These are phyloP conservation scores for Myotis daubentonii DNA, from an alignment of 2,797 vertebrate species.

Conservation along the genomic window DNA sequence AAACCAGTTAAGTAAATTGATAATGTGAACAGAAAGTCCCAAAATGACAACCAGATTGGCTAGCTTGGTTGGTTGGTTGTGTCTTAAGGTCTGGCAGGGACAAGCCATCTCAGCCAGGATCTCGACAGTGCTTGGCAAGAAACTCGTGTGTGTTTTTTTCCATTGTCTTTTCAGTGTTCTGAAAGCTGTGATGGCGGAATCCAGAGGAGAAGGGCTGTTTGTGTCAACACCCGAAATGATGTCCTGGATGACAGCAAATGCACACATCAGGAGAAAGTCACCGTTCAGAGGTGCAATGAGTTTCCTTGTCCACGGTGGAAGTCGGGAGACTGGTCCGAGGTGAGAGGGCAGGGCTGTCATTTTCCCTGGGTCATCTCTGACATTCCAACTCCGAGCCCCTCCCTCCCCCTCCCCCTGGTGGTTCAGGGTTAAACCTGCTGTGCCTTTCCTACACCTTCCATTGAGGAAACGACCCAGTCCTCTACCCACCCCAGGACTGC, in stretches of 20 bases:
- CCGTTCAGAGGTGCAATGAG: conserved; percentile 93
- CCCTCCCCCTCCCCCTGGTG: background rate
- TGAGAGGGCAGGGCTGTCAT: conserved; percentile 80
- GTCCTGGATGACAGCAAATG: conserved; percentile 94
- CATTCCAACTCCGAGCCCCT: background rate
- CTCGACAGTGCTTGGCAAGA: background rate
- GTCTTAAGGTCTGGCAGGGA: background rate
- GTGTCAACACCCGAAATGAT: conserved; percentile 90
- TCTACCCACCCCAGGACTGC: accelerated
- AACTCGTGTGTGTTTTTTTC: background rate
- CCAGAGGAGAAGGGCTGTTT: conserved; percentile 91
- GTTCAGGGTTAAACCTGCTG: background rate
- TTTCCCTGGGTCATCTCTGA: background rate
- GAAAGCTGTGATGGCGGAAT: conserved; percentile 95
- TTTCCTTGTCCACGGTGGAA: conserved; percentile 96
- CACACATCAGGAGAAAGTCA: conserved; percentile 93
- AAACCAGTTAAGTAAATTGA: background rate
- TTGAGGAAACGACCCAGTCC: background rate
- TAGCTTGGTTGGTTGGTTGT: background rate
- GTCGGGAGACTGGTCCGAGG: conserved; percentile 97
- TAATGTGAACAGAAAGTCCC: background rate
- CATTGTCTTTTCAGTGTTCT: conserved; percentile 90
- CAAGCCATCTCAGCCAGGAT: background rate
- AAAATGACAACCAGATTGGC: background rate
- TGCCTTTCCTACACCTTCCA: background rate